Evolutionary conservation across 23 tunicate genomes (phyloP).

Genomic region (Ascidia mentula): DNA sequence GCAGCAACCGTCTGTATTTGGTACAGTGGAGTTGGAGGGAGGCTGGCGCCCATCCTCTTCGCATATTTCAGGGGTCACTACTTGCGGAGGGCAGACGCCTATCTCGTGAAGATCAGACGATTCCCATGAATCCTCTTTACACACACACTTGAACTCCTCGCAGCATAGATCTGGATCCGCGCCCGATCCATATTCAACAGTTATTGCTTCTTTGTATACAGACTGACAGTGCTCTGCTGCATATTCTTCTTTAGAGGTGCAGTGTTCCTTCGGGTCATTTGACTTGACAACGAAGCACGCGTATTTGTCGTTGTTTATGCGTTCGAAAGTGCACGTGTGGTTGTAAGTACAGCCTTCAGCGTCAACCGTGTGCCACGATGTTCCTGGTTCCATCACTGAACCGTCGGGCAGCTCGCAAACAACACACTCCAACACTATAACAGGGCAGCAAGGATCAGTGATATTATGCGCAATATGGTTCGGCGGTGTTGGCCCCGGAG

Average conservation of each 20-base stretch:
- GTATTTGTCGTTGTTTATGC: background rate
- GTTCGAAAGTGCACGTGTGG: background rate
- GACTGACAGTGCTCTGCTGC: background rate
- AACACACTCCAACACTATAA: background rate
- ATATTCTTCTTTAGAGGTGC: background rate
- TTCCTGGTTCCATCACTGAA: background rate
- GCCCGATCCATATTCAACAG: background rate
- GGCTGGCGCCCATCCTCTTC: background rate
- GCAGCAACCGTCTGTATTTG: background rate
- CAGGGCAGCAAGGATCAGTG: background rate
- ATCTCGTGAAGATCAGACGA: no score
- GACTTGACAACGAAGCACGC: background rate
- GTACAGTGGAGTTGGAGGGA: background rate
- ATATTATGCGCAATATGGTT: background rate
- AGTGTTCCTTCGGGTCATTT: background rate
- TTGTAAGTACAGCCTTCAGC: background rate
- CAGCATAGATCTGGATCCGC: background rate
- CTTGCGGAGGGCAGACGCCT: background rate
- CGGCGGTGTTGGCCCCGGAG: background rate
- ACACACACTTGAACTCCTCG: background rate
- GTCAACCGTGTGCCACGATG: background rate
- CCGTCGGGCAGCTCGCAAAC: background rate
- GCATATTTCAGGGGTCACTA: background rate
- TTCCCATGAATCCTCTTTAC: no score
- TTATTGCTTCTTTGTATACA: background rate